Percentiles rank a stretch among this genome's conserved stretches.
phyloP scores from a whole-genome alignment of 2,797 vertebrate species.

The Miichthys miiuy region DNA sequence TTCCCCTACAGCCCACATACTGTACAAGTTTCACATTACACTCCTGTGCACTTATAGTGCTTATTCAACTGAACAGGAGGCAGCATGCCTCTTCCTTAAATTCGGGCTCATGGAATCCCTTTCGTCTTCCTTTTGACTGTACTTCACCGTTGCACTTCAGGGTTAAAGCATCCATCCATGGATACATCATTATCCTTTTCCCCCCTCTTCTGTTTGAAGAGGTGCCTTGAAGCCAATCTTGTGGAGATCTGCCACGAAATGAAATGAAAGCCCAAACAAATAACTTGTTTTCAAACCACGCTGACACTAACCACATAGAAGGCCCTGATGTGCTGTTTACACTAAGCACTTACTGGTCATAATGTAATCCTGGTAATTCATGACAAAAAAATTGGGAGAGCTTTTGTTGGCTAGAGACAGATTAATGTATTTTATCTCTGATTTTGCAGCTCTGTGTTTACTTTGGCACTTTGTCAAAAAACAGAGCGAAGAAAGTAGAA shows the following conservation, averaged over 20 bases:
- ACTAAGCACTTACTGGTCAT: background rate
- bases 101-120: conserved; percentile 41
- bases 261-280: conserved; percentile 3
- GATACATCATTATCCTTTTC: conserved; percentile 42
- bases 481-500: background rate
- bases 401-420: background rate
- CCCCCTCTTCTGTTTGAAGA: conserved; percentile 30
- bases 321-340: background rate
- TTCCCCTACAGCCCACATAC: conserved; percentile 16
- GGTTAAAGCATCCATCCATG: conserved; percentile 45
- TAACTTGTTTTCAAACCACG: background rate
- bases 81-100: conserved; percentile 42
- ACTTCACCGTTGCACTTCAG: conserved; percentile 32
- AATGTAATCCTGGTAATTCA: background rate
- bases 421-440: background rate
- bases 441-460: conserved; percentile 10
- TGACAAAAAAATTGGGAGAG: background rate
- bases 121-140: conserved; percentile 30
- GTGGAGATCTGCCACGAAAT: conserved; percentile 10
- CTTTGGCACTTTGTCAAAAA: background rate
- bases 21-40: conserved; percentile 56
- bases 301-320: background rate
- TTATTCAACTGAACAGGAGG: conserved; percentile 62
- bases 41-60: conserved; percentile 46
- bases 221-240: conserved; percentile 17